Evolutionary conservation across 2,113 vertebrate species (phyloP).

Genomic region (Macaca fascicularis): T2T-MFA8v1.1 NC_088392.1:8050501-8051000

Average conservation of each 20-base stretch:
- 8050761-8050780: fast-evolving
- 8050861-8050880: neutral
- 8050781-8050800: neutral
- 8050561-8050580: neutral
- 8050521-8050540: neutral
- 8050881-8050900: neutral
- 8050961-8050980: neutral
- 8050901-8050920: neutral
- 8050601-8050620: neutral
- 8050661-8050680: neutral
- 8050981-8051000: neutral
- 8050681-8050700: no score
- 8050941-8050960: neutral
- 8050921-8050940: neutral
- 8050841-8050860: neutral
- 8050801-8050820: neutral
- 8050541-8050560: neutral
- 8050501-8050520: neutral
- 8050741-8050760: neutral
- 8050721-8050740: neutral
- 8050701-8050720: neutral
- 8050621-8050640: no score
- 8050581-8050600: neutral
- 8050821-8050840: neutral
- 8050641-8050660: fast-evolving